Base-by-base conservation (phyloP, 2,888 invertebrate species). In the Lingula anatina region DNA sequence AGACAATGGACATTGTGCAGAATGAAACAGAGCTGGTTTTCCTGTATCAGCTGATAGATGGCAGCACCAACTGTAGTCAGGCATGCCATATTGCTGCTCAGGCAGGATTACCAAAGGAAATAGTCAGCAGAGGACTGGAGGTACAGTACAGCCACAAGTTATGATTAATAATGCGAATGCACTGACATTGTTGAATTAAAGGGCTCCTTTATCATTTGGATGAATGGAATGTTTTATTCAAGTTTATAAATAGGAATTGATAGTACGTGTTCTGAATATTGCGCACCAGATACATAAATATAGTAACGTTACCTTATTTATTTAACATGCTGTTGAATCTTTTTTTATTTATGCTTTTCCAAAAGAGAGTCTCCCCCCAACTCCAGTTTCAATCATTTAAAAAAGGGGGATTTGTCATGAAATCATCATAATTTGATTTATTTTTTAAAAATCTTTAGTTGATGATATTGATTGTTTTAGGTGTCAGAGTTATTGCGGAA, bases 1-100 rank as follows among this genome's bases (percentile, higher is more conserved):
- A 86, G 86, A 82, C 81, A 2, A 81, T 86, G 73, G 84, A 85
- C 57, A 82, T 83, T 62, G 65, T 84, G n/a, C 62, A 82, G 12
- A 73, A 78, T 47, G 78, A 82, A 43, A 81, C 81, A 21, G 80
- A 81, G 51, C 78, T 88, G 15, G 82, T 86, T 3, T 87, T 86
- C 67, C 77, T 89, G 38, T 86, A 83, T 75, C 84, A 84, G 54
- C 71, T 87, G 41, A 77, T 78, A 3, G 80, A 81, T 44, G 89
- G 89, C 12, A 69, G 78, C 42, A 82, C 83, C 0, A 74, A 76
- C 20, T 71, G 76, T 42, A 87, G 88, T 73, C 85, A 84, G 68
- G 87, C 88, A 12, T 81, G 81, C 47, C 80, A 83, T 41, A 84
- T 86, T 41, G 88, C 88, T 0, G 75, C 73, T 15, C 78, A 80